These are phyloP conservation scores for Oscarella lobularis DNA, from an alignment of 37 sponge, comb jelly and placozoan species.

Conservation along the genomic window DNA sequence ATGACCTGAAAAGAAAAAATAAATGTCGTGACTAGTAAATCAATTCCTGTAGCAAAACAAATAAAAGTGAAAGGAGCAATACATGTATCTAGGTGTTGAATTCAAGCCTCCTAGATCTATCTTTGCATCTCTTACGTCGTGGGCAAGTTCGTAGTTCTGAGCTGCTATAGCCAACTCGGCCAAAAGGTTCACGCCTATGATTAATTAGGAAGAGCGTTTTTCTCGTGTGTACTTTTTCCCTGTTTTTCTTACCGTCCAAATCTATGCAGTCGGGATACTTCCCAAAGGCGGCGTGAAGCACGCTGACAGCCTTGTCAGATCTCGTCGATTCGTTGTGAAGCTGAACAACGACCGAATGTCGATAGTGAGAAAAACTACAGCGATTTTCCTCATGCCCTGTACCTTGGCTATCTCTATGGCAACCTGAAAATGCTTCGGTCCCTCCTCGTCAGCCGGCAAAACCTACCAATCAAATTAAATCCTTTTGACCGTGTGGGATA, in stretches of 20 bases:
- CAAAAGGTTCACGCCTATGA: slow-evolving; percentile 47
- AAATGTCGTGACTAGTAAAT: too few species aligned
- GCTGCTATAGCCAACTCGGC: slow-evolving; percentile 52
- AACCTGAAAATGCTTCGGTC: neutral
- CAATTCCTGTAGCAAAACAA: too few species aligned
- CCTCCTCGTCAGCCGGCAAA: neutral
- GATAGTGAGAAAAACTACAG: too few species aligned
- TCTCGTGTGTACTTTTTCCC: too few species aligned
- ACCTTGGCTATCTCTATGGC: neutral
- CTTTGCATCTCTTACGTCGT: neutral
- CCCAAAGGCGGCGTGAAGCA: slow-evolving; percentile 18
- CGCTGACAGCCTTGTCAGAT: slow-evolving; percentile 26
- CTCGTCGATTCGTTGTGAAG: slow-evolving; percentile 25
- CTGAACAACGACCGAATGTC: slow-evolving; percentile 20
- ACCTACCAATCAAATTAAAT: too few species aligned
- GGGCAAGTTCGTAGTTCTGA: slow-evolving; percentile 24
- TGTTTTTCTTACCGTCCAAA: slow-evolving; percentile 34
- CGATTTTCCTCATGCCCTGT: too few species aligned
- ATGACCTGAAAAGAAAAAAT: too few species aligned
- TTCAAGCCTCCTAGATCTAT: neutral
- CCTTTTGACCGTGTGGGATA: too few species aligned
- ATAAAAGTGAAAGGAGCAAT: too few species aligned
- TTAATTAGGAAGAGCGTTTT: too few species aligned
- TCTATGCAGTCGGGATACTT: slow-evolving; percentile 19
- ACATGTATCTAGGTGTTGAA: too few species aligned